Percentiles rank a stretch among this genome's conserved stretches.
Conservation (phyloP, 2,113 vertebrate genomes). For the Mesembrinibis cayennensis region DNA sequence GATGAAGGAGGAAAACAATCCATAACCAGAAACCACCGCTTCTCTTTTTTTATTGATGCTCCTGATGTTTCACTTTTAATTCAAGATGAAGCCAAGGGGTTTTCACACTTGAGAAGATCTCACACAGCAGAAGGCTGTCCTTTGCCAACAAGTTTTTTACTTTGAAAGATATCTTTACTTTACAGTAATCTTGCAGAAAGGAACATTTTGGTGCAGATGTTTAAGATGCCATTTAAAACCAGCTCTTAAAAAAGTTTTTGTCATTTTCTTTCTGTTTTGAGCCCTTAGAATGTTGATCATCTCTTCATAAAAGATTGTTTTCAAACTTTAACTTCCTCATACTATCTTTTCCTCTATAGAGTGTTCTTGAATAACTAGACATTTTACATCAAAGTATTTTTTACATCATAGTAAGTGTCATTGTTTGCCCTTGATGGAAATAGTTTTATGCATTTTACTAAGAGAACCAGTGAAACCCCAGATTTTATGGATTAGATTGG, state of each 20-base stretch:
- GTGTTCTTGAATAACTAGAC: neutral
- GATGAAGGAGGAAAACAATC: neutral
- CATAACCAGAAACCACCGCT: neutral
- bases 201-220: neutral
- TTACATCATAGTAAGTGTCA: neutral
- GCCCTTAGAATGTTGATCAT: neutral
- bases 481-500: neutral
- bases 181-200: neutral
- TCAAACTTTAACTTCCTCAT: neutral
- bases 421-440: neutral
- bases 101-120: neutral
- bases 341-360: neutral
- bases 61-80: neutral
- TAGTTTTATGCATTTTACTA: neutral
- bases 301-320: neutral
- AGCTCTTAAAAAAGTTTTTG: neutral
- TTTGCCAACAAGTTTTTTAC: neutral
- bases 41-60: neutral
- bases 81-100: neutral
- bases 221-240: neutral
- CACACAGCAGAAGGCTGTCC: neutral
- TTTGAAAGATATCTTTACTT: slow-evolving; percentile 1
- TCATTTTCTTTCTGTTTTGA: neutral
- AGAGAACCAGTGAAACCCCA: neutral
- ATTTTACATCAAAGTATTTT: neutral